A percentile compares a stretch with the other conserved stretches of the same genome.
Evolutionary conservation across 2,113 vertebrate genomes (phyloP).

Genomic region (Labeo catla): DNA sequence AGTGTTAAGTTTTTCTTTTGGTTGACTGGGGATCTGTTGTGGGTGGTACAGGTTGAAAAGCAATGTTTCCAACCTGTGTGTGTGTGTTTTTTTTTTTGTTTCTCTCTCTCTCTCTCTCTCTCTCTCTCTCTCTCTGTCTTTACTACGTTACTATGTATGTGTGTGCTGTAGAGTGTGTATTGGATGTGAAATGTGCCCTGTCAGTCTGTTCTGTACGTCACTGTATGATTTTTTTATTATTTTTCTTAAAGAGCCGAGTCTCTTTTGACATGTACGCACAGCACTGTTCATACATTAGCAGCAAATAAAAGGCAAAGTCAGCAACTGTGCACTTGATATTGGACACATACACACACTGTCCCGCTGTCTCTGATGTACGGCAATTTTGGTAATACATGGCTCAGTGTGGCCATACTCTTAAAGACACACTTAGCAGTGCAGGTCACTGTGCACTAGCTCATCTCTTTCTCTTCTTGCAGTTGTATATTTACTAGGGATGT

Average conservation of each 20-base stretch:
- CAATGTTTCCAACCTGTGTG: not conserved
- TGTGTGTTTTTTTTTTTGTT: too few species aligned
- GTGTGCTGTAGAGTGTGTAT: not conserved
- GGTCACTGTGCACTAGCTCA: too few species aligned
- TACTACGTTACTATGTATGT: not conserved
- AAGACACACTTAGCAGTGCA: too few species aligned
- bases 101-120: too few species aligned
- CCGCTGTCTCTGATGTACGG: too few species aligned
- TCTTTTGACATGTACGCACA: not conserved
- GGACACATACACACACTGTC: not conserved
- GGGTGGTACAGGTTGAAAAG: not conserved
- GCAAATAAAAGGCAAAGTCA: not conserved
- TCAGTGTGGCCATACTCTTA: too few species aligned
- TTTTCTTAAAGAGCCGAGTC: not conserved
- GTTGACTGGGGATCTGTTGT: not conserved
- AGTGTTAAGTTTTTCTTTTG: not conserved
- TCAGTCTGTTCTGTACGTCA: not conserved
- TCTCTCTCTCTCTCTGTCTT: too few species aligned
- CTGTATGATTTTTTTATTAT: not conserved
- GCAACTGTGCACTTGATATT: not conserved
- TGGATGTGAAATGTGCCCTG: not conserved
- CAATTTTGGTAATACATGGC: too few species aligned
- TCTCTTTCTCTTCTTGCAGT: too few species aligned
- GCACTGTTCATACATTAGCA: not conserved
- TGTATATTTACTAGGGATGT: too few species aligned